Evolutionary conservation across 2,113 vertebrate species (phyloP), one percentile per base, ranked within the genome.

Genomic region (Tonatia bakeri): DNA sequence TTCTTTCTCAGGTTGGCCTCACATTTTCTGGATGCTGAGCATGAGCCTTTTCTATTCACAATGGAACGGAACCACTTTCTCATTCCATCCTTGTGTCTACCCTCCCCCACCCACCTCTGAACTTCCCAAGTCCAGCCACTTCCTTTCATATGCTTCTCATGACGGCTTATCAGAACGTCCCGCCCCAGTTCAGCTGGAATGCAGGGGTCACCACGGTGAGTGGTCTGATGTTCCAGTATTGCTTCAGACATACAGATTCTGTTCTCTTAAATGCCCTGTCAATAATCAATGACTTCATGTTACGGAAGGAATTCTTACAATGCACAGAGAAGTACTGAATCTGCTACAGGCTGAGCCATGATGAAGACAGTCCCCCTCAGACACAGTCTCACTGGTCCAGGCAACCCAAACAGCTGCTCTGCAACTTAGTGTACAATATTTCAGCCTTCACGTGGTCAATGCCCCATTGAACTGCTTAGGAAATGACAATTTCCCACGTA

Each of bases 151-250:
- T 22, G 20, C 11, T 61, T 79, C n/a, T 82, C 36, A 0, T 6
- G 19, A 54, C 11, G 31, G 82, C 12, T 65, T 36, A 38, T 4
- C n/a, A 64, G 13, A 15, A 61, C 3, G 15, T 4, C 45, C 15
- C 1, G 0, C 17, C 5, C 28, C n/a, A n/a, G 33, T 9, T n/a
- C 6, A 50, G 11, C 2, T 4, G 36, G 10, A 33, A 50, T 0
- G 8, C 17, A 75, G 13, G 0, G 9, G 31, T 26, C 20, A 24
- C 12, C 56, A n/a, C 20, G 36, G 8, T 38, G 15, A 59, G 28
- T 13, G 4, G 8, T 4, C 2, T 50, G 5, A 33, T 24, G 50
- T 52, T 40, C 31, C n/a, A 4, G 2, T 19, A 19, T 28, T 72
- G 36, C 47, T 43, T 61, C 72, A 59, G 15, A 81, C 9, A 65